phyloP scores from a whole-genome alignment of 2,797 vertebrate genomes.

The Emydoidea blandingii region DNA sequence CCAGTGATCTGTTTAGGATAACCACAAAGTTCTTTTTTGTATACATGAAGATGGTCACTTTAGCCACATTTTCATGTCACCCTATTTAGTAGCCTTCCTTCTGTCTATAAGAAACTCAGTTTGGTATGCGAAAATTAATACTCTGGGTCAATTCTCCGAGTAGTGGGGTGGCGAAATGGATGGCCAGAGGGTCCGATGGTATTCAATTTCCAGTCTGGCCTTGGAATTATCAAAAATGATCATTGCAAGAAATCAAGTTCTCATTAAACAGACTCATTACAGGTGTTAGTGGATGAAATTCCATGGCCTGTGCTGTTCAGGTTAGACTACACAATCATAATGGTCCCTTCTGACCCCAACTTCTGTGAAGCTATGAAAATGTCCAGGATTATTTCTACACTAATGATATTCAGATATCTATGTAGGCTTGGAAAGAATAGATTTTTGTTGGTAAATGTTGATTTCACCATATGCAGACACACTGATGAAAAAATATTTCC shows the following conservation, averaged over 20 bases:
- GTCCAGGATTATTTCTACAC: too few relatives aligned
- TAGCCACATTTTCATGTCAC: not conserved
- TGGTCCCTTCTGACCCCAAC: too few relatives aligned
- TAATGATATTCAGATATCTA: too few relatives aligned
- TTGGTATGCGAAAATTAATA: not conserved
- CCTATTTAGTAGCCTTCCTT: not conserved
- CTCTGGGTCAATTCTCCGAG: not conserved
- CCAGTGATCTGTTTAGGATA: not conserved
- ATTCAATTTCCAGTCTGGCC: not conserved
- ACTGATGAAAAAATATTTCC: too few relatives aligned
- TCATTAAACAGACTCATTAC: not conserved
- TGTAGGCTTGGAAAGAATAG: too few relatives aligned
- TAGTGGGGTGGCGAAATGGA: not conserved
- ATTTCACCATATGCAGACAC: too few relatives aligned
- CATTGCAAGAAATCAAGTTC: not conserved
- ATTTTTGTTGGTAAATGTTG: too few relatives aligned
- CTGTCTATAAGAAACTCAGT: rapidly evolving
- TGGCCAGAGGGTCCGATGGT: not conserved
- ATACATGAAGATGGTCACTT: not conserved
- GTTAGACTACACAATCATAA: too few relatives aligned
- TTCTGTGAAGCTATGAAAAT: too few relatives aligned
- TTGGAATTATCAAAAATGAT: not conserved
- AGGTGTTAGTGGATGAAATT: not conserved
- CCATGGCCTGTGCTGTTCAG: too few relatives aligned
- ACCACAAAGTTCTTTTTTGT: not conserved